Percentiles rank a stretch among this genome's conserved stretches.
phyloP scores from a whole-genome alignment of 2,888 invertebrate species.

The Esperia sulphurella region DNA sequence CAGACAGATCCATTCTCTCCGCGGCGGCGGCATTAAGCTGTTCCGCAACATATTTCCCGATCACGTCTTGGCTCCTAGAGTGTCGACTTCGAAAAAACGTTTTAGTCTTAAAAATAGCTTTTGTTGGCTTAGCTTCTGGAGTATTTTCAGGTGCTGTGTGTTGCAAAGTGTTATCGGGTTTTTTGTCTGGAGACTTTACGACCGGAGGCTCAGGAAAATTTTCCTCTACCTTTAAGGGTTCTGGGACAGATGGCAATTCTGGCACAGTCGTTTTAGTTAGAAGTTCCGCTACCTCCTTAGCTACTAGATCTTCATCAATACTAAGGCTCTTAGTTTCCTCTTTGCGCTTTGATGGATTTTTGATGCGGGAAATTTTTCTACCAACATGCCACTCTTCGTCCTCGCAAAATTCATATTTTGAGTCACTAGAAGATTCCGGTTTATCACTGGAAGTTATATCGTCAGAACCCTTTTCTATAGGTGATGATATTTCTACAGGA shows the following conservation, averaged over 20 bases:
- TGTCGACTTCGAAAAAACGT: conserved; percentile 78
- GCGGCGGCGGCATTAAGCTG: conserved; percentile 65
- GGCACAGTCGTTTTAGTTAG: conserved; percentile 81
- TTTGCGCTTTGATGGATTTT: conserved; percentile 59
- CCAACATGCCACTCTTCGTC: conserved; percentile 82
- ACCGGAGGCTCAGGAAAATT: conserved; percentile 78
- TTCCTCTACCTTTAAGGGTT: conserved; percentile 72
- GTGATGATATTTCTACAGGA: conserved; percentile 34
- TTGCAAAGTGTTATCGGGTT: conserved; percentile 32
- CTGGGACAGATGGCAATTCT: conserved; percentile 75
- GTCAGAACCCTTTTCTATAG: conserved; percentile 42
- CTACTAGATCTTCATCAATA: conserved; percentile 68
- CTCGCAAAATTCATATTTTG: conserved; percentile 90
- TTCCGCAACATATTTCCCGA: conserved; percentile 74
- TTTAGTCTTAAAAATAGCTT: conserved; percentile 76
- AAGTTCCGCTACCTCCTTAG: conserved; percentile 80
- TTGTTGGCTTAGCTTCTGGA: conserved; percentile 38
- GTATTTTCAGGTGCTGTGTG: conserved; percentile 33
- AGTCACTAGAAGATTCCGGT: conserved; percentile 72
- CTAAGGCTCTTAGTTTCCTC: conserved; percentile 62
- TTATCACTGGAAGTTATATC: conserved; percentile 42
- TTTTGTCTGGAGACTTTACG: conserved; percentile 72
- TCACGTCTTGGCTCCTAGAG: conserved; percentile 75
- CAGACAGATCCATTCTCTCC: conserved; percentile 62
- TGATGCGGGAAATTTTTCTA: conserved; percentile 83